Base-by-base conservation (phyloP, 2,888 invertebrate species). In the Neuroscelio doddi region DNA sequence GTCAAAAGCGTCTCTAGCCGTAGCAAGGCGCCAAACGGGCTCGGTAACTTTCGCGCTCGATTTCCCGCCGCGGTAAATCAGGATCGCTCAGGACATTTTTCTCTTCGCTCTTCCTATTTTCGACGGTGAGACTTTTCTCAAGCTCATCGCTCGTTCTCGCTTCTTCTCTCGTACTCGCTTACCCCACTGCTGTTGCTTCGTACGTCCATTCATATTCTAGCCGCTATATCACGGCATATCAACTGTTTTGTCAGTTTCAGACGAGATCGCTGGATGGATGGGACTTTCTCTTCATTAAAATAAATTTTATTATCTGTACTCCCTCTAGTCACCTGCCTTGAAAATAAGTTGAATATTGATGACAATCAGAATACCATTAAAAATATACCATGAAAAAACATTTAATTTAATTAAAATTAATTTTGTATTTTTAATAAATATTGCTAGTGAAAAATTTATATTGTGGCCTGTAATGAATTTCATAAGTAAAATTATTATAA, bases 171-270 rank as follows among this genome's bases (percentile, higher is more conserved):
- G 15, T 9, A 15, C 32, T 45, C 58, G 45, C 42, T n/a, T 38
- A 39, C 47, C 32, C 32, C 39, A 26, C 21, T 29, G 32, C 24
- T 53, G 53, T 68, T 49, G 65, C 66, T 57, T 34, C 59, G 50
- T 44, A 42, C 65, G 74, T 76, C 71, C 76, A 79, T 80, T 79
- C 77, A 77, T 77, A 80, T 75, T 75, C 72, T 62, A 16, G 50
- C 52, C 64, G 72, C 77, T 78, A 77, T 80, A 79, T 80, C 80
- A 75, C 68, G 64, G 73, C 77, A 76, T 79, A 82, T 81, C 81
- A 81, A 81, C 81, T 82, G 81, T 82, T 81, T 82, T 82, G 81
- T 82, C 82, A 81, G 81, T 80, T 82, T 74, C 68, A 64, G 68
- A 69, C 72, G 64, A 53, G 56, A 69, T 56, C 69, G 62, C 52